phyloP scores from a whole-genome alignment of 2,113 vertebrate genomes.

The Anser cygnoides region DNA sequence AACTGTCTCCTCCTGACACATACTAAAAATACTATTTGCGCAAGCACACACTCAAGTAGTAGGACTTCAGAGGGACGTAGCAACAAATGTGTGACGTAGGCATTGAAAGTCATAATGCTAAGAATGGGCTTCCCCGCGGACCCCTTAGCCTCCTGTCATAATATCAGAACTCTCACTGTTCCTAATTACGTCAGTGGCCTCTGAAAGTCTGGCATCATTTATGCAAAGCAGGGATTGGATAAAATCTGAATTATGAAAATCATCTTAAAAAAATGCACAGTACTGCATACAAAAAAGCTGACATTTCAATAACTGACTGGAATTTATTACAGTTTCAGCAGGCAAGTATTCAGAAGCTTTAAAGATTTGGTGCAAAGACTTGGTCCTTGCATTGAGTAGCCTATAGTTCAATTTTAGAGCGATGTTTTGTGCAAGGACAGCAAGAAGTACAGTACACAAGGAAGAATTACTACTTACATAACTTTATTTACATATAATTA shows the following conservation, averaged over 20 bases:
- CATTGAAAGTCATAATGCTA: not conserved
- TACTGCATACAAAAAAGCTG: not conserved
- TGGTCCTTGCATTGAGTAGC: not conserved
- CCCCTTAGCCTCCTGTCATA: not conserved
- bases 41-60: fast-evolving
- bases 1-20: not conserved
- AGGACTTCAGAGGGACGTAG: not conserved
- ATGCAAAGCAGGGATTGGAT: not conserved
- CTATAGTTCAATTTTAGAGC: not conserved
- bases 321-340: not conserved
- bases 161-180: not conserved
- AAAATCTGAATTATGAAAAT: not conserved
- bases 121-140: not conserved
- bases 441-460: not conserved
- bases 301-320: not conserved
- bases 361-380: not conserved
- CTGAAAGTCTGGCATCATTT: not conserved
- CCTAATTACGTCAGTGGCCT: not conserved
- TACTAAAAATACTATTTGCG: not conserved
- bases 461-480: not conserved
- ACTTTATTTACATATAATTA: not conserved
- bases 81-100: not conserved
- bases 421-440: not conserved
- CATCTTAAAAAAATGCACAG: not conserved
- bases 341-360: not conserved